Base-by-base conservation (phyloP, 2,888 invertebrate genomes). In the Eupithecia pulchellata region DNA sequence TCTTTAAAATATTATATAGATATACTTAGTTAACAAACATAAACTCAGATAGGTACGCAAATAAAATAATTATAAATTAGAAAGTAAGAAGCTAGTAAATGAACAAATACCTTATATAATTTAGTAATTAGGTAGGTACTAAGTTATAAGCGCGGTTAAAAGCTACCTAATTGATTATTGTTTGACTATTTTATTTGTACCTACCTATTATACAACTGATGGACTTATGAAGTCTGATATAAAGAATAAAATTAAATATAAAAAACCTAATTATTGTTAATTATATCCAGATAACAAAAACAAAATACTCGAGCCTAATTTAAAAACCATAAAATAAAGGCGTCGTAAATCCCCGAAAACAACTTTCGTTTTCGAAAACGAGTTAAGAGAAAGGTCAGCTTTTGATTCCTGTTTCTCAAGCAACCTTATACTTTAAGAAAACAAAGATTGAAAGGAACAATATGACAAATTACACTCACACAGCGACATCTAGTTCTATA, bases 331-430 rank as follows among this genome's bases (percentile, higher is more conserved):
- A n/a, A 42, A 69, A 64, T 11, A 58, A 58, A 64, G 60, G 34
- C 34, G 14, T 61, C 25, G 14, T 34, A 67, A 67, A 29, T 63
- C 62, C n/a, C 57, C 55, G 65, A 64, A 68, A 72, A 58, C 68
- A 66, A 63, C 63, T 73, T 68, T 71, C 66, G 25, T 68, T 68
- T 73, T 71, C 66, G n/a, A 32, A 32, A 67, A 68, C 68, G 17
- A 66, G 71, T 64, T 66, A 64, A 66, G 55, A 64, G 34, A 72
- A 68, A 66, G 63, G 58, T 63, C 63, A 69, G 6, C 32, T 64
- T 64, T 17, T 27, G 34, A 71, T 71, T 69, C 72, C 69, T 65
- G 73, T 27, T 75, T 14, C 42, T 65, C 66, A 42, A 69, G 39
- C 57, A 64, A 57, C 47, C 57, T 63, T 66, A 52, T 4, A 8